Conservation (phyloP, 1,140 invertebrate species). For the Aleiodes sp. region DNA sequence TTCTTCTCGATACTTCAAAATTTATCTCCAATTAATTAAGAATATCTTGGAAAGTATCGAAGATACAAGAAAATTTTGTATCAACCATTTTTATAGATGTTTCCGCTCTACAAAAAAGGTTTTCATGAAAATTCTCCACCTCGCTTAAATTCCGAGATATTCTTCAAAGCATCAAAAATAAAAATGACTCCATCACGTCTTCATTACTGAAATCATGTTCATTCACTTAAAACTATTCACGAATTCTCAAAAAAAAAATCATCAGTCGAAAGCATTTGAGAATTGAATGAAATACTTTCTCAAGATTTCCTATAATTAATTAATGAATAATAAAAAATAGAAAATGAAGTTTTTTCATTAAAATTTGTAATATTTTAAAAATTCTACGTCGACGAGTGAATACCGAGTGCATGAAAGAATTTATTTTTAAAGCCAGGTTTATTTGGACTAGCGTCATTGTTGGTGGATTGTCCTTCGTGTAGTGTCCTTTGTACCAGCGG, state of each 20-base stretch:
- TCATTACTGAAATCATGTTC: no score
- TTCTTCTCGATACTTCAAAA: no score
- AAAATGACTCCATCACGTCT: no score
- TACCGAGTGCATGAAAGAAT: constrained; percentile 63
- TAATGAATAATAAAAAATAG: neutral
- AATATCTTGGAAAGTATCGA: no score
- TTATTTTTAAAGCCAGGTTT: constrained; percentile 65
- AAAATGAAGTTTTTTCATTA: neutral
- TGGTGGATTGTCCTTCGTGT: constrained; percentile 59
- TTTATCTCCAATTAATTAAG: no score
- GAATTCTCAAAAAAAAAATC: neutral
- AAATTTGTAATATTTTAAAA: neutral
- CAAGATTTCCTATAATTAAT: neutral
- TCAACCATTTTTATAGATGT: no score
- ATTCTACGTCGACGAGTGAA: constrained; percentile 61
- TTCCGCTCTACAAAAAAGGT: no score
- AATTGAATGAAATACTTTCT: constrained; percentile 13
- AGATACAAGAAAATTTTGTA: no score
- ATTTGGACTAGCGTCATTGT: constrained; percentile 62
- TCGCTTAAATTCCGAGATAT: no score
- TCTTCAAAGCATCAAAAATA: no score
- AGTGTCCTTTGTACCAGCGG: constrained; percentile 61
- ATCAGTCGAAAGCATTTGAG: constrained; percentile 5
- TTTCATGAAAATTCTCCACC: no score
- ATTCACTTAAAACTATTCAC: no score